Evolutionary conservation across 2,797 vertebrate species (phyloP), one percentile per base, ranked within the genome.

Genomic region (Gymnopithys bicolor): DNA sequence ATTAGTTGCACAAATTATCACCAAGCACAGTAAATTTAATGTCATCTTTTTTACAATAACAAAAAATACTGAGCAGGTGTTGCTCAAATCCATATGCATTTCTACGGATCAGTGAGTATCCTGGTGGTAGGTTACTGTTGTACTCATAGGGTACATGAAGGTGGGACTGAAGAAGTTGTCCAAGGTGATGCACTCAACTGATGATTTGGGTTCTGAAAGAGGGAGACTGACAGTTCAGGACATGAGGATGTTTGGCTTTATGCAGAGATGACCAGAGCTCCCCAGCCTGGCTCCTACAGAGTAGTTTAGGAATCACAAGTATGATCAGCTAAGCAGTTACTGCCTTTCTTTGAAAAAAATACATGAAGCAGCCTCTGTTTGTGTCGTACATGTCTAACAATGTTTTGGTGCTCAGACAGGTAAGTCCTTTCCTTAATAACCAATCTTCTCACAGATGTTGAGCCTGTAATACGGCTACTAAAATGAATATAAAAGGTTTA

Each of bases 1-100:
- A 97, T 96, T 96, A 95, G 90, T 95, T 95, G 76, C 85, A 96
- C 92, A 93, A 95, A 96, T 96, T 96, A 94, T 93, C 89, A 95
- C 46, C 28, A 83, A 94, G 90, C 79, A 81, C 76, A 2, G 0
- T 95, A 96, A 96, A 96, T 92, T 88, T 93, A 94, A 89, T 75
- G 79, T 75, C 16, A 76, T 80, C 75, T 75, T 90, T 96, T 95
- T 89, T 92, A 90, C 84, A 93, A 90, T 59, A 85, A 70, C 48
- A 91, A 84, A 91, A 78, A 71, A 70, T 35, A 89, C 74, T 59
- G 73, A 96, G 91, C 60, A 91, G 90, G 79, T 93, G 94, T 81
- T 94, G 90, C 32, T 32, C 30, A 53, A 53, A 32, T 53, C 30
- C 52, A 53, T 32, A 79, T 70, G 88, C 69, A 66, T 94, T 93